These are phyloP conservation scores for Rhabdornis inornatus DNA, from an alignment of 2,113 vertebrate genomes.

Conservation along the genomic window DNA sequence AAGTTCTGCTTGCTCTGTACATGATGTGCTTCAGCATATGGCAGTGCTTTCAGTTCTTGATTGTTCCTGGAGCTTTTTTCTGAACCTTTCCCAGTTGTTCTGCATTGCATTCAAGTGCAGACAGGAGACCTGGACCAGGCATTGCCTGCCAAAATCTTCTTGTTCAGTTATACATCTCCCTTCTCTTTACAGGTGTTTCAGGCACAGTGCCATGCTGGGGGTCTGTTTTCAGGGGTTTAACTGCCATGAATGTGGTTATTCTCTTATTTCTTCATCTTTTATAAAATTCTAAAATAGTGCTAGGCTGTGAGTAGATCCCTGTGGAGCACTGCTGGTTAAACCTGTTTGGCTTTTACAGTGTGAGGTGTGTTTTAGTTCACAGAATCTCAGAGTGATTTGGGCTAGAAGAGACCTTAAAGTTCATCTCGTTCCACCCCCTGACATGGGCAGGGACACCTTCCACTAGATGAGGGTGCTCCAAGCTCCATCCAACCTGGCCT, in stretches of 20 bases:
- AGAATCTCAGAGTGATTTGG: background rate
- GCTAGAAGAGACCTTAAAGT: background rate
- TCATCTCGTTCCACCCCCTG: background rate
- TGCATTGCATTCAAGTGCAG: background rate
- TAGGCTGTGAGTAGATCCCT: background rate
- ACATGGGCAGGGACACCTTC: background rate
- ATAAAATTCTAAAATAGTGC: background rate
- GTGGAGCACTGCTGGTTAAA: background rate
- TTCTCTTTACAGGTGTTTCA: background rate
- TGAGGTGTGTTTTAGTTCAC: background rate
- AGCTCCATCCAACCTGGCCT: background rate
- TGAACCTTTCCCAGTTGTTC: background rate
- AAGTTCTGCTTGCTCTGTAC: background rate
- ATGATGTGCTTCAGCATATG: background rate
- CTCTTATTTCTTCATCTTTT: background rate
- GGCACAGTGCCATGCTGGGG: rapidly evolving
- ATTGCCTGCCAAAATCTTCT: background rate
- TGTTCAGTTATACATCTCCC: background rate
- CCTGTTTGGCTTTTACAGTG: background rate
- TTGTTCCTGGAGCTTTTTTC: background rate
- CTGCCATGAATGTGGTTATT: background rate
- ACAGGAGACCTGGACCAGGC: background rate
- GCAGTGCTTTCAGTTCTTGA: background rate
- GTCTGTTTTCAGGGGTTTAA: background rate
- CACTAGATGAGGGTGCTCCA: background rate